These are phyloP conservation scores for Ceuthmochares aereus DNA, from an alignment of 2,113 vertebrate species.

Conservation along the genomic window DNA sequence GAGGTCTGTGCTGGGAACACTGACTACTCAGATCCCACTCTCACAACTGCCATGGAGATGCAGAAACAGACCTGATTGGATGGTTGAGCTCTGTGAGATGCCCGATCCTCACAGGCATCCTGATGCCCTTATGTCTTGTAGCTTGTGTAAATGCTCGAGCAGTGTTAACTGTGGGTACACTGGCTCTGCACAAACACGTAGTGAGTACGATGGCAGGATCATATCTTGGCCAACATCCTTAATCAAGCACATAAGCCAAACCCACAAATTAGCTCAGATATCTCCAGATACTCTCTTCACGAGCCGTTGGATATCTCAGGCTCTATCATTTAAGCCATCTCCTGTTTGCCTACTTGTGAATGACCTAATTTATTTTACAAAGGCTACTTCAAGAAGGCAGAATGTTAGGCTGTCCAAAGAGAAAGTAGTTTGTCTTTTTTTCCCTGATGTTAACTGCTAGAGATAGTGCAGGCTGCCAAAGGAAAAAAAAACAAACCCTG, in stretches of 20 bases:
- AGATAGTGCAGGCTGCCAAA: not conserved
- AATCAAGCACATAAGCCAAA: not conserved
- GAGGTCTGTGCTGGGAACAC: not conserved
- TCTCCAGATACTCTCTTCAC: not conserved
- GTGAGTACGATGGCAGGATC: not conserved
- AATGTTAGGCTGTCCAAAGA: not conserved
- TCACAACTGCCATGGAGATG: not conserved
- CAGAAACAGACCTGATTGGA: accelerated
- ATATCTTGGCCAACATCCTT: not conserved
- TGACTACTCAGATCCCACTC: not conserved
- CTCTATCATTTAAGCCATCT: not conserved
- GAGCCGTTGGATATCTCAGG: accelerated
- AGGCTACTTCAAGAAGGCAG: not conserved
- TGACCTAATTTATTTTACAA: not conserved
- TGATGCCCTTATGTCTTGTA: not conserved
- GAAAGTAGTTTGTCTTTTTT: not conserved
- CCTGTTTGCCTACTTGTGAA: not conserved
- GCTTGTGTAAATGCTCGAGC: not conserved
- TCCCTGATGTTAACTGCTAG: not conserved
- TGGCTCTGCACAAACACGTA: not conserved
- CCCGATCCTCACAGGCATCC: not conserved
- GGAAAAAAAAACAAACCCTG: not conserved
- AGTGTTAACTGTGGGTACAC: not conserved
- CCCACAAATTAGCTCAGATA: not conserved
- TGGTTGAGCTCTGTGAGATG: not conserved